A percentile compares a stretch with the other conserved stretches of the same genome.
Conservation (phyloP, 2,797 vertebrate genomes). For the Rhyacichthys aspro region DNA sequence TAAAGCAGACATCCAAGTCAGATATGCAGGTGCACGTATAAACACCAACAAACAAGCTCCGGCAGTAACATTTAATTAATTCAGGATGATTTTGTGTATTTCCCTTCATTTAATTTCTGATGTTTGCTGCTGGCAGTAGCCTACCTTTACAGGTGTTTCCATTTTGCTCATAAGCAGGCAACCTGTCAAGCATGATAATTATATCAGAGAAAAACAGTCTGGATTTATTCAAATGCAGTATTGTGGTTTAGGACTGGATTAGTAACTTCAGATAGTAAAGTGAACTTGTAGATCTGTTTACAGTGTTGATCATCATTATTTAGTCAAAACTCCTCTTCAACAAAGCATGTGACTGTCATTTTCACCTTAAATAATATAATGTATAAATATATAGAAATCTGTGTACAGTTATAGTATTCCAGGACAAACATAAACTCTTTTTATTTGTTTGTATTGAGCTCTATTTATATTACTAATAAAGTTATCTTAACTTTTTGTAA, state of each 20-base stretch:
- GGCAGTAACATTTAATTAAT: constrained; percentile 35
- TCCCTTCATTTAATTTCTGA: constrained; percentile 30
- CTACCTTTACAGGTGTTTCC: constrained; percentile 51
- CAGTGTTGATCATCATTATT: constrained; percentile 2
- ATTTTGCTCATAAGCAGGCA: constrained; percentile 39
- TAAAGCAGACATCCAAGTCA: constrained; percentile 42
- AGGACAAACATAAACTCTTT: too few species aligned
- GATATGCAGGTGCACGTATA: constrained; percentile 13
- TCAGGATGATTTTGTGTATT: constrained; percentile 42
- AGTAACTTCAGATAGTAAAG: constrained; percentile 19
- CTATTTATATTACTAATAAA: too few species aligned
- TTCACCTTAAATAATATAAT: too few species aligned
- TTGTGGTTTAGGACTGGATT: constrained; percentile 47
- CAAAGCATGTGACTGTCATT: too few species aligned
- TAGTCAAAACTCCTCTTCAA: background rate
- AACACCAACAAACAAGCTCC: constrained; percentile 26
- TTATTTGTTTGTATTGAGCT: too few species aligned
- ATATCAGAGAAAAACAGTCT: constrained; percentile 48
- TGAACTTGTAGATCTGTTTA: background rate
- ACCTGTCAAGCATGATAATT: constrained; percentile 55
- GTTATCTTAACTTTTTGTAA: too few species aligned
- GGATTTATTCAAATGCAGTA: constrained; percentile 44
- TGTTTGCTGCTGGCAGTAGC: constrained; percentile 34
- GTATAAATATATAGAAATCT: too few species aligned
- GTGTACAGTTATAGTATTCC: too few species aligned